Conservation (phyloP, 2,888 invertebrate species). For the Scaptomyza caliginosa region DNA sequence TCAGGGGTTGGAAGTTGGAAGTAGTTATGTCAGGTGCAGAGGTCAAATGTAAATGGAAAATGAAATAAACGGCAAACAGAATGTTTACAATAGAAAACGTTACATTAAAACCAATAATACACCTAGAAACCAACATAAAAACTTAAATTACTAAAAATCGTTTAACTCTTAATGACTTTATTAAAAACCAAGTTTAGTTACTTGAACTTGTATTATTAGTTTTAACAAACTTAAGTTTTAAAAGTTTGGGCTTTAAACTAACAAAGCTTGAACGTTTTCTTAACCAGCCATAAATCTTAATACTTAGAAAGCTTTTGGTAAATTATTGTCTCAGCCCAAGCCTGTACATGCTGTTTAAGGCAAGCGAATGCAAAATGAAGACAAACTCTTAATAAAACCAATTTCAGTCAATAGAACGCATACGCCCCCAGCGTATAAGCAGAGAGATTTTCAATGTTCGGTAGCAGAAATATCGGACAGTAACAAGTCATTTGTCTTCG, state of each 20-base stretch:
- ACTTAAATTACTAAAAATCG: background rate
- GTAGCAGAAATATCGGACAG: background rate
- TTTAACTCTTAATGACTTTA: background rate
- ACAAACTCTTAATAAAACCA: background rate
- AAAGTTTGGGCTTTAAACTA: background rate
- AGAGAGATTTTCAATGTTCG: background rate
- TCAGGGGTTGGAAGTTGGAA: constrained; percentile 18
- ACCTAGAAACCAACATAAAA: background rate
- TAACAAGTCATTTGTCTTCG: constrained; percentile 37
- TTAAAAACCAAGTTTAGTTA: background rate
- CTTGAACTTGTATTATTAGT: background rate
- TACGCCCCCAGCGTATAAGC: constrained; percentile 29
- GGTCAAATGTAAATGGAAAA: background rate
- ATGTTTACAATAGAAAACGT: too few relatives aligned
- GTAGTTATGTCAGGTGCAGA: background rate
- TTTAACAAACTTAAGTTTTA: background rate
- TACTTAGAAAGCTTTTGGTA: constrained; percentile 16
- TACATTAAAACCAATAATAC: too few relatives aligned
- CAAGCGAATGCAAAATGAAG: background rate
- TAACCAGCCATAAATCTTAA: constrained; percentile 22
- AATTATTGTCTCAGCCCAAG: constrained; percentile 41
- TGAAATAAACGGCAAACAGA: background rate
- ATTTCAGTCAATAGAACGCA: constrained; percentile 50
- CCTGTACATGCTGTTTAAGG: constrained; percentile 13
- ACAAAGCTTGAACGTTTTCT: background rate